Conservation (phyloP, 2,888 invertebrate genomes). For the Pyrocoelia pectoralis region DNA sequence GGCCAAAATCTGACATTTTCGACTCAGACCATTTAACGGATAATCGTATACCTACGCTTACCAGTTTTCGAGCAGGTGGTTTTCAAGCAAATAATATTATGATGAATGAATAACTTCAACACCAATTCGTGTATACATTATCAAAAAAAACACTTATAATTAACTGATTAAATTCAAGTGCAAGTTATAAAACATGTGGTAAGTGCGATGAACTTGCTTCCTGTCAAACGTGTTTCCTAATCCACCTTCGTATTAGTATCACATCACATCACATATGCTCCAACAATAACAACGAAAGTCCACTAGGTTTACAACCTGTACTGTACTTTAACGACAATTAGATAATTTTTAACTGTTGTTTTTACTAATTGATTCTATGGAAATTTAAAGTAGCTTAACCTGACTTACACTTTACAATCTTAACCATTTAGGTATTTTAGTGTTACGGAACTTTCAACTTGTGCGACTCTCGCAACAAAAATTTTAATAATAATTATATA, state of each 20-base stretch:
- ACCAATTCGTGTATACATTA: too few relatives aligned
- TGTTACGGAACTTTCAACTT: too few relatives aligned
- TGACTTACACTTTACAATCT: too few relatives aligned
- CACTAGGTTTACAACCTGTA: slow-evolving; percentile 5
- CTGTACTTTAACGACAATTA: slow-evolving; percentile 17
- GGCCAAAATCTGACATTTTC: not conserved
- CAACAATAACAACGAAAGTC: slow-evolving; percentile 19
- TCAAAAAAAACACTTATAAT: slow-evolving; percentile 19
- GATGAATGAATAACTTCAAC: too few relatives aligned
- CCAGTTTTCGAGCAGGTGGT: too few relatives aligned
- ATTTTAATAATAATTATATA: too few relatives aligned
- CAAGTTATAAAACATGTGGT: slow-evolving; percentile 31
- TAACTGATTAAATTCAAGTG: slow-evolving; percentile 32
- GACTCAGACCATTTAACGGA: too few relatives aligned
- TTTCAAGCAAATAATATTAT: too few relatives aligned
- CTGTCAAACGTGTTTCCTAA: slow-evolving; percentile 42
- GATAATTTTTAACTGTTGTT: slow-evolving; percentile 23
- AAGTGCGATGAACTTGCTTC: slow-evolving; percentile 43
- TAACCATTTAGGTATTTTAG: too few relatives aligned
- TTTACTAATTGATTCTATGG: not conserved
- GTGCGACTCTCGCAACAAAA: too few relatives aligned
- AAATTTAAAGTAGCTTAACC: too few relatives aligned
- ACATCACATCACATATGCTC: slow-evolving; percentile 26
- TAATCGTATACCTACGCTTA: too few relatives aligned
- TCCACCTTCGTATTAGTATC: slow-evolving; percentile 40